Evolutionary conservation across 1,140 invertebrate species (phyloP), one percentile per base, ranked within the genome.

Genomic region (Drosophila kurseongensis): DNA sequence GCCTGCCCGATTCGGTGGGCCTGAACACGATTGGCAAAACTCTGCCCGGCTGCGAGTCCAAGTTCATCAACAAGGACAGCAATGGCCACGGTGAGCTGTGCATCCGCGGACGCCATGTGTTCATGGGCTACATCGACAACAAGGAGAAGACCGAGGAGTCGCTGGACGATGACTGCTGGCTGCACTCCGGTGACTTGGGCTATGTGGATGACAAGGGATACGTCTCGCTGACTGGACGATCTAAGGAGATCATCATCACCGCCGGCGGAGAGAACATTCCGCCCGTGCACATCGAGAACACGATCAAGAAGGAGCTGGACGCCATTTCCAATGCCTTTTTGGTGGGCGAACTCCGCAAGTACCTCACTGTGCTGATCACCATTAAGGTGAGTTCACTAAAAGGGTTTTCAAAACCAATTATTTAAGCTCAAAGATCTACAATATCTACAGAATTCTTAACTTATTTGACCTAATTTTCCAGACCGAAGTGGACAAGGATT

Each of bases 211-310:
- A 94, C 32, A 94, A 96, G 79, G 96, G 95, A 16, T 96, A 95
- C 80, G 91, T 98, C 0, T 96, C 95, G 60, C 96, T 98, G 54
- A 98, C 97, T n/a, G 97, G 97, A 40, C 95, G 97, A 81, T 95
- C 96, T 63, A 97, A 97, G 95, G 97, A 98, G 92, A 88, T 98
- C 5, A 94, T 99, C 14, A 98, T 98, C 57, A 99, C 98, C 7
- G 97, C 97, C 54, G 98, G 98, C 27, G 98, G 98, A 45, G 97
- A 99, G 93, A 99, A 99, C 92, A 94, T 98, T 59, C 95, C 97
- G 29, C 97, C 98, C 8, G 95, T 97, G 27, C 94, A 95, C 18
- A 97, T 98, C 75, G 98, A 99, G 93, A 96, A 98, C 74, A 93
- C 93, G 40, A 94, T 98, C 5, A 96, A 97, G 82, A 93, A 94